A percentile compares a stretch with the other conserved stretches of the same genome.
phyloP scores from a whole-genome alignment of 2,797 vertebrate genomes.

The Hydrophis major region DNA sequence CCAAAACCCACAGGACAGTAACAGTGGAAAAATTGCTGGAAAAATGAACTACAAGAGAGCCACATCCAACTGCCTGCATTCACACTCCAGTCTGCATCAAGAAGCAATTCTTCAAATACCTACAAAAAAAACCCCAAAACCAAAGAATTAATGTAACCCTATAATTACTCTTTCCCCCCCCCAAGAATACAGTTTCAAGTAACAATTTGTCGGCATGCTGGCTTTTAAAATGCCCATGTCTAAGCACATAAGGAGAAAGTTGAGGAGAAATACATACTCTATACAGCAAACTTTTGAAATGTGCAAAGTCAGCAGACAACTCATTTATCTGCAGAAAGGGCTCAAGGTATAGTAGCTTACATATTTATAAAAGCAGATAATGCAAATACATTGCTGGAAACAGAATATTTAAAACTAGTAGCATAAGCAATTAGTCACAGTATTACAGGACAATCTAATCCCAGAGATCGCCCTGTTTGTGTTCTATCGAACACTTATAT shows the following conservation, averaged over 20 bases:
- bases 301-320: background rate
- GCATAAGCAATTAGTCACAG: background rate
- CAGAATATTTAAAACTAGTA: background rate
- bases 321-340: background rate
- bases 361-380: background rate
- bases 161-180: background rate
- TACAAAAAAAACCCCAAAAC: constrained; percentile 49
- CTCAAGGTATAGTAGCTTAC: background rate
- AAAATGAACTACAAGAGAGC: constrained; percentile 96
- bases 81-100: constrained; percentile 97
- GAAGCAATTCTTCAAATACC: constrained; percentile 92
- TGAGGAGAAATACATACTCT: background rate
- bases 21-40: constrained; percentile 95
- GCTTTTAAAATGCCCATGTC: background rate
- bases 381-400: background rate
- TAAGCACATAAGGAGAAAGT: background rate
- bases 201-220: constrained; percentile 20
- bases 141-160: constrained; percentile 29
- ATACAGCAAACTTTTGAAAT: background rate
- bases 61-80: constrained; percentile 99
- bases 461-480: background rate
- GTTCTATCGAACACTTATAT: background rate
- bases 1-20: constrained; percentile 95
- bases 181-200: background rate
- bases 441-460: background rate